Base-by-base conservation (phyloP, 2,888 invertebrate genomes). In the Cylloceria caligata region DNA sequence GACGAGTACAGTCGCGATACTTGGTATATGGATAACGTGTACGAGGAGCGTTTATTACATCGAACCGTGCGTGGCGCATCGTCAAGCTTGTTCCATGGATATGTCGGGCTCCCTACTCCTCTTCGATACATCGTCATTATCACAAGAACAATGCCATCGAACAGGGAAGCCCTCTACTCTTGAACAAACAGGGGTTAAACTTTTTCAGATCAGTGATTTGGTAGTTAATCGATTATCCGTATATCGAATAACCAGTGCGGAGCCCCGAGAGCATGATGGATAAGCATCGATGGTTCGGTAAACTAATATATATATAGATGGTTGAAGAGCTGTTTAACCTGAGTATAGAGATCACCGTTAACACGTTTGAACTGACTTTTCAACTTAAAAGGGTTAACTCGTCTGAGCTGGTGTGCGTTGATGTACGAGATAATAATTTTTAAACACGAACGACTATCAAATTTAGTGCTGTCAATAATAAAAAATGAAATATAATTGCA, bases 221-320 rank as follows among this genome's bases (percentile, higher is more conserved):
- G 84, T 80, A 64, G 76, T 83, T 84, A 86, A 86, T 86, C 86
- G 84, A 86, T 86, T 86, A 84, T 83, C 76, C 80, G 73, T 68
- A 62, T 78, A 72, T 85, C 71, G 79, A 79, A 73, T 68, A 80
- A 83, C 78, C 74, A 72, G 77, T 74, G 78, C 42, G 60, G 69
- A 83, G 57, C 78, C 75, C 68, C 62, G 68, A 67, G 67, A 60
- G 62, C 45, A 19, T 45, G 64, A 36, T 42, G 42, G 27, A 24
- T 49, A 72, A 16, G 11, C 42, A 45, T 39, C 24, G n/a, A 69
- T 42, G 71, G 30, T 69, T 11, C 60, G 57, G 68, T 64, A 39
- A 39, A 64, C 64, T 73, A 52, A 21, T 21, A 39, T 47, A 27
- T 72, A 39, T 42, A 45, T 72, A 57, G 36, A 49, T 47, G 11